Conservation (phyloP, 1,140 invertebrate species). For the Diorhabda sublineata region DNA sequence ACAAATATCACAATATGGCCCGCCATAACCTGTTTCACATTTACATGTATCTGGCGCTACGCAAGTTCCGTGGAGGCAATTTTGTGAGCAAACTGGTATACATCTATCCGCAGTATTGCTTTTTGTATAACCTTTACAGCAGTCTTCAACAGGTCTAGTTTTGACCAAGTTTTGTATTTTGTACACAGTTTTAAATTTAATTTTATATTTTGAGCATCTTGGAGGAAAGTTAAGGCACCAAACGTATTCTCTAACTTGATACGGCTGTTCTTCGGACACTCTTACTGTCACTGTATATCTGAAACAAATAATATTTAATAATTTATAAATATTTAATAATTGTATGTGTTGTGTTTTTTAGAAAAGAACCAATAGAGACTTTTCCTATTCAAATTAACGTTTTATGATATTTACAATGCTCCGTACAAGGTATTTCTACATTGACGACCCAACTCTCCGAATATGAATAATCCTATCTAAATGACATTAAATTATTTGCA, state of each 20-base stretch:
- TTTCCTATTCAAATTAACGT: no score
- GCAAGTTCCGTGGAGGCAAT: conserved; percentile 81
- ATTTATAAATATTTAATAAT: no score
- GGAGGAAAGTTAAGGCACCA: conserved; percentile 83
- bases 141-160: conserved; percentile 72
- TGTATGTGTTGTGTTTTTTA: no score
- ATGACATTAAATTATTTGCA: no score
- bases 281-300: conserved; percentile 70
- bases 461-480: no score
- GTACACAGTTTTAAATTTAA: conserved; percentile 67
- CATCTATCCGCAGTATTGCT: conserved; percentile 61
- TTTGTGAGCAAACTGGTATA: conserved; percentile 71
- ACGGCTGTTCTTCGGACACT: conserved; percentile 73
- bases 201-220: conserved; percentile 79
- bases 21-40: conserved; percentile 83
- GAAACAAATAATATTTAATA: conserved; percentile 27
- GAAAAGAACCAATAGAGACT: no score
- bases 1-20: conserved; percentile 83
- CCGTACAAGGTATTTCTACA: no score
- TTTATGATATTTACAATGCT: no score
- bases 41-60: conserved; percentile 80
- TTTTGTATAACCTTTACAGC: conserved; percentile 75
- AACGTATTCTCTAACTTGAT: conserved; percentile 70
- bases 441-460: no score
- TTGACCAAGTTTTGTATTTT: conserved; percentile 70